phyloP scores from a whole-genome alignment of 2,113 vertebrate species.

The Notarius quadriscutis region DNA sequence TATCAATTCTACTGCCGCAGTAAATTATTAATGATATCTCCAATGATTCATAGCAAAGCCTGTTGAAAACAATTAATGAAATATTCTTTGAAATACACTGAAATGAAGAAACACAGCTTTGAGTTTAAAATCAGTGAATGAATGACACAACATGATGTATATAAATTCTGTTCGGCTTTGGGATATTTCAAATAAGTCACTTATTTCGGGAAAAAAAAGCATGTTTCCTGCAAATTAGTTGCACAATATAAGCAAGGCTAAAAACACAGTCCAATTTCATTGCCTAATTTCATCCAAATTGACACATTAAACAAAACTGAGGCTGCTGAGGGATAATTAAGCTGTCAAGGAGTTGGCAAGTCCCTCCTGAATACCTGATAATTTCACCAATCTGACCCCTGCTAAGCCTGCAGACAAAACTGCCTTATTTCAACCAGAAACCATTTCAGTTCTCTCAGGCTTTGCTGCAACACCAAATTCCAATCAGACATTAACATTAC shows the following conservation, averaged over 20 bases:
- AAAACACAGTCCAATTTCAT: slow-evolving; percentile 44
- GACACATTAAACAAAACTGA: slow-evolving; percentile 53
- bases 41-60: background rate
- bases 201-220: background rate
- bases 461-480: slow-evolving; percentile 11
- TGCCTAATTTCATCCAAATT: slow-evolving; percentile 49
- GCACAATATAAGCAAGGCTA: slow-evolving; percentile 36
- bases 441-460: slow-evolving; percentile 40
- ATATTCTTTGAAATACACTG: background rate
- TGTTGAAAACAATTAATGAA: background rate
- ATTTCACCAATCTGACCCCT: slow-evolving; percentile 56
- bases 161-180: background rate
- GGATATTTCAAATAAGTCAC: slow-evolving; percentile 18
- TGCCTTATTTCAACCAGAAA: slow-evolving; percentile 38
- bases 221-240: slow-evolving; percentile 34
- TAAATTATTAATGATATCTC: background rate
- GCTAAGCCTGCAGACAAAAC: slow-evolving; percentile 45
- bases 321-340: slow-evolving; percentile 53
- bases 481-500: slow-evolving; percentile 38
- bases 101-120: slow-evolving; percentile 1
- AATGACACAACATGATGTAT: background rate
- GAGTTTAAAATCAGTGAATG: background rate
- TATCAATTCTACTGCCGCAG: background rate
- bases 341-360: slow-evolving; percentile 55
- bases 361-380: slow-evolving; percentile 55